Conservation (phyloP, 2,797 vertebrate species). For the Dicrostonyx torquatus region DNA sequence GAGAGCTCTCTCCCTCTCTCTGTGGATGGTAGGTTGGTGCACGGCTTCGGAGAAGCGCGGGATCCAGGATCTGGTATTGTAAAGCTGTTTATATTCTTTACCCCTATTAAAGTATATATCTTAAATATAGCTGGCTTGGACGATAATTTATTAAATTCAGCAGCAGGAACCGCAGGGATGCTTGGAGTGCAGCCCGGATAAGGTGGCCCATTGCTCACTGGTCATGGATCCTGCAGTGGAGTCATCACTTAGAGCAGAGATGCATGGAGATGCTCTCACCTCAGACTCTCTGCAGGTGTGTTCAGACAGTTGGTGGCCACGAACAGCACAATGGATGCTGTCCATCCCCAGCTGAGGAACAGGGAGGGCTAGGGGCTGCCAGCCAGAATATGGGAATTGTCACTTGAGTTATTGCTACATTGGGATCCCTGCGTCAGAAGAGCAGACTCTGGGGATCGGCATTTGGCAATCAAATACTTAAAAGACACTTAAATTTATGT, state of each 20-base stretch:
- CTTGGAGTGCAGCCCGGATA: neutral
- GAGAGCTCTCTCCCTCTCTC: too few species aligned
- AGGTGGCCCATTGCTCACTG: fast-evolving
- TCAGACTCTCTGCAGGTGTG: neutral
- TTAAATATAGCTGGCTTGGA: too few species aligned
- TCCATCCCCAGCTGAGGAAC: neutral
- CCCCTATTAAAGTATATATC: too few species aligned
- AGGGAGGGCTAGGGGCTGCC: too few species aligned
- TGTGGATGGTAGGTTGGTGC: too few species aligned
- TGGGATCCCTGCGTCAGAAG: neutral
- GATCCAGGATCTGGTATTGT: too few species aligned
- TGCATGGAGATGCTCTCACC: neutral
- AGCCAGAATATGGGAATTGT: neutral
- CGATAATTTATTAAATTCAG: too few species aligned
- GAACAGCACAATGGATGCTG: neutral
- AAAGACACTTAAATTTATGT: neutral
- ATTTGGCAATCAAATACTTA: neutral
- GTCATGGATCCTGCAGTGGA: neutral
- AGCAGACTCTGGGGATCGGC: neutral
- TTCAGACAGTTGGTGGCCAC: too few species aligned
- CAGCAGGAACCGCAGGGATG: neutral
- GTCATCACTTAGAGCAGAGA: too few species aligned
- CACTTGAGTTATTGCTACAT: neutral
- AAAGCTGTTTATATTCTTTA: too few species aligned
- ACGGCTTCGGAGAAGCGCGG: too few species aligned